These are phyloP conservation scores for Dysdera silvatica DNA, from an alignment of 1,140 invertebrate genomes.

Conservation along the genomic window DNA sequence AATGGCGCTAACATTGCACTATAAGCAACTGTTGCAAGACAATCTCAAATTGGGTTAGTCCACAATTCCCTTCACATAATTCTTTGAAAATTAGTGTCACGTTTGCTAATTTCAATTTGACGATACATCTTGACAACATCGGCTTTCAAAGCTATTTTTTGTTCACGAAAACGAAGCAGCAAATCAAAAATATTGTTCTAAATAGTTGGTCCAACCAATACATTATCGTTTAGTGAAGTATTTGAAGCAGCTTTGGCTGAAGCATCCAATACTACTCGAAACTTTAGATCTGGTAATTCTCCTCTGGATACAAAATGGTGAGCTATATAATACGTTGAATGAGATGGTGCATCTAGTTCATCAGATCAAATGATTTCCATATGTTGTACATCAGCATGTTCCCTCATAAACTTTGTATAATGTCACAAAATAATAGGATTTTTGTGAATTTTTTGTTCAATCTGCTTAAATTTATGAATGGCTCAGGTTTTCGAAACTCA, in stretches of 20 bases:
- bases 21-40: constrained; percentile 39
- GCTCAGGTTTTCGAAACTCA: background rate
- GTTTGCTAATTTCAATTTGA: background rate
- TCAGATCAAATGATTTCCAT: constrained; percentile 36
- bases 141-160: constrained; percentile 35
- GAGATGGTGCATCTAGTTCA: background rate
- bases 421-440: background rate
- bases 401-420: constrained; percentile 37
- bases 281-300: constrained; percentile 38
- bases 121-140: constrained; percentile 41
- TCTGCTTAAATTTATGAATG: background rate
- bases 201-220: constrained; percentile 30
- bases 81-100: constrained; percentile 36
- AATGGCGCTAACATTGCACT: constrained; percentile 38
- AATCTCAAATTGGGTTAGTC: constrained; percentile 33
- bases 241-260: constrained; percentile 33
- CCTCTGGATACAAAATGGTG: constrained; percentile 37
- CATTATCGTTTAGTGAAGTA: constrained; percentile 40
- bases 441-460: background rate
- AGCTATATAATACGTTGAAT: constrained; percentile 35
- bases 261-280: constrained; percentile 42
- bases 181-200: constrained; percentile 31
- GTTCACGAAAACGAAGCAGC: constrained; percentile 33
- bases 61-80: constrained; percentile 42
- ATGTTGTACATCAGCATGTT: constrained; percentile 39